These are phyloP conservation scores for Delphinapterus leucas DNA, from an alignment of 2,113 vertebrate species.

Conservation along the genomic window DNA sequence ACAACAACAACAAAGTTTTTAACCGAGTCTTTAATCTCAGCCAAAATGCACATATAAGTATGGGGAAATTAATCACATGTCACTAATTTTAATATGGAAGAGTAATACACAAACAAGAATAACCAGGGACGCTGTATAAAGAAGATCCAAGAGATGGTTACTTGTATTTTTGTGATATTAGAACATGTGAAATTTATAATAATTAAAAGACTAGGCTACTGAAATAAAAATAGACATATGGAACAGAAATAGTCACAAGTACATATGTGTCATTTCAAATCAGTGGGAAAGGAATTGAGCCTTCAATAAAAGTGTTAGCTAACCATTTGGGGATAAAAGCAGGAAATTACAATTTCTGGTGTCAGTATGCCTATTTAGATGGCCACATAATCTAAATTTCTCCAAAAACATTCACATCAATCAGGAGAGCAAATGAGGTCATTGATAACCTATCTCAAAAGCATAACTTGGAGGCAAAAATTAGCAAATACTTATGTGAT, in stretches of 20 bases:
- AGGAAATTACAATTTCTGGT: slow-evolving; percentile 1
- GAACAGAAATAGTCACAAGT: slow-evolving; percentile 21
- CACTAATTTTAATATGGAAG: not conserved
- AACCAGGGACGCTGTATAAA: not conserved
- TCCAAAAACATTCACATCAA: not conserved
- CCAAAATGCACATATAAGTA: not conserved
- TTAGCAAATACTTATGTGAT: not conserved
- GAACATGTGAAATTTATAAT: slow-evolving; percentile 21
- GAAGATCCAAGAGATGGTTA: not conserved
- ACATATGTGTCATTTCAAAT: slow-evolving; percentile 7
- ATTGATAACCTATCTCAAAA: not conserved
- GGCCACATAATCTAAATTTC: not conserved
- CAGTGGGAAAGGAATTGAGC: not conserved
- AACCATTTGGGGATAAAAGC: slow-evolving; percentile 16
- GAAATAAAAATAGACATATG: slow-evolving; percentile 42
- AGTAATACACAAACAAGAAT: not conserved
- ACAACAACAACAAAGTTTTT: not conserved
- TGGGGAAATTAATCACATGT: not conserved
- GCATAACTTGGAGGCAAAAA: not conserved
- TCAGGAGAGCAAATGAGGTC: not conserved
- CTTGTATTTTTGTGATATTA: not conserved
- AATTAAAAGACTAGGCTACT: not conserved
- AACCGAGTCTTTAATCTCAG: not conserved
- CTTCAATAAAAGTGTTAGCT: slow-evolving; percentile 2
- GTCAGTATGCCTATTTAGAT: not conserved